Evolutionary conservation across 2,797 vertebrate species (phyloP).

Genomic region (Crenuchus spilurus): DNA sequence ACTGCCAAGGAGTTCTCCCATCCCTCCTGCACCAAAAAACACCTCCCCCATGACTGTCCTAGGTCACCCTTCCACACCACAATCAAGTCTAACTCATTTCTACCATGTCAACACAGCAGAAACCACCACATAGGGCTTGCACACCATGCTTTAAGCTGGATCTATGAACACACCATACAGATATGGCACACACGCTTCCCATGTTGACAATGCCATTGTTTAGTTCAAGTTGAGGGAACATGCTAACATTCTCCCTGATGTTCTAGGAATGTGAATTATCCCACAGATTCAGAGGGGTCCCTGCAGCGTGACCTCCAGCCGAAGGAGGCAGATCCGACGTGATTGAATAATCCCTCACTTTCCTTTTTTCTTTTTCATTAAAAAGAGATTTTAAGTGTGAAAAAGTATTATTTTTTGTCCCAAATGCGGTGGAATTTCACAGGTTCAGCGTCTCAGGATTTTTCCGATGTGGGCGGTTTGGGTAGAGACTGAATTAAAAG

Average conservation of each 20-base stretch:
- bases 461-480: constrained; percentile 28
- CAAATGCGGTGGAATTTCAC: constrained; percentile 54
- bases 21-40: constrained; percentile 51
- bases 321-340: constrained; percentile 65
- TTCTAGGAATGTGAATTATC: constrained; percentile 79
- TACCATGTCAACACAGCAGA: constrained; percentile 24
- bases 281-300: constrained; percentile 71
- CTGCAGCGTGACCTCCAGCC: constrained; percentile 69
- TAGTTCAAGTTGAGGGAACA: constrained; percentile 17
- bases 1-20: constrained; percentile 62
- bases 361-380: constrained; percentile 77
- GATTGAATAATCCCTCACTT: constrained; percentile 75
- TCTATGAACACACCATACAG: not conserved
- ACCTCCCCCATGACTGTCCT: constrained; percentile 35
- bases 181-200: constrained; percentile 4
- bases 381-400: constrained; percentile 84
- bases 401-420: constrained; percentile 69
- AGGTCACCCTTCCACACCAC: constrained; percentile 29
- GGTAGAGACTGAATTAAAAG: constrained; percentile 16
- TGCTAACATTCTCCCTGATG: constrained; percentile 61
- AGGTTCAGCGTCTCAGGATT: constrained; percentile 37
- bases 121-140: not conserved
- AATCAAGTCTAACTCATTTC: constrained; percentile 41
- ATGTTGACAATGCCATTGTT: constrained; percentile 27
- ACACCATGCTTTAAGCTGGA: not conserved